Evolutionary conservation across 2,113 vertebrate genomes (phyloP), one percentile per base, ranked within the genome.

Genomic region (Ammodytes dubius): DNA sequence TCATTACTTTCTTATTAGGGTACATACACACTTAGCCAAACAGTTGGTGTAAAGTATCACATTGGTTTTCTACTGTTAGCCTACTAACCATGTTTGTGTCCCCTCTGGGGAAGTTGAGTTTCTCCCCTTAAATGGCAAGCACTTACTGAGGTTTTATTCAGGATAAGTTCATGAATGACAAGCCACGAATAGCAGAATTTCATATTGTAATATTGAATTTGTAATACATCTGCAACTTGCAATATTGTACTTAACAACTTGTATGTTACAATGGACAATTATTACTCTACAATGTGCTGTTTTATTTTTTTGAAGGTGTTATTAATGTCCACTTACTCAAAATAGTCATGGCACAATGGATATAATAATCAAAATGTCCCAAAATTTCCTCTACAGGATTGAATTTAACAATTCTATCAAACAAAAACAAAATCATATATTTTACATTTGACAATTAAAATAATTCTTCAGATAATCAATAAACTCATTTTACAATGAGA

Each of bases 341-440:
- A 79, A 58, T 58, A 35, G 1, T 45, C 49, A 81, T 77, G 52
- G 69, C 69, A 78, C 42, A 57, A n/a, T 17, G 27, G 6, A 83
- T 7, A 15, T 2, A 15, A 1, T 15, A 40, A 19, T 12, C 0
- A 52, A 71, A 68, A 61, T 39, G 6, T 37, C 60, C 19, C 13
- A 13, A 63, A 77, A 43, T 7, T 17, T 27, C 7, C n/a, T 73
- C 6, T 14, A 14, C 6, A 40, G 11, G 37, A 50, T 1, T 56
- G 7, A 14, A 39, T 5, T 67, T 8, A 75, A 52, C 14, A 64
- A 60, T 14, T 13, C 61, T 13, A 54, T 50, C 35, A 37, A 64
- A 56, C 19, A 67, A 65, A 10, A 0, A 15, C 4, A 12, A 47
- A 27, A 15, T 53, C 4, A n/a, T 8, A 27, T 2, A n/a, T 12